These are phyloP conservation scores for Sebastes nivosus DNA, from an alignment of 2,797 vertebrate species.

Conservation along the genomic window DNA sequence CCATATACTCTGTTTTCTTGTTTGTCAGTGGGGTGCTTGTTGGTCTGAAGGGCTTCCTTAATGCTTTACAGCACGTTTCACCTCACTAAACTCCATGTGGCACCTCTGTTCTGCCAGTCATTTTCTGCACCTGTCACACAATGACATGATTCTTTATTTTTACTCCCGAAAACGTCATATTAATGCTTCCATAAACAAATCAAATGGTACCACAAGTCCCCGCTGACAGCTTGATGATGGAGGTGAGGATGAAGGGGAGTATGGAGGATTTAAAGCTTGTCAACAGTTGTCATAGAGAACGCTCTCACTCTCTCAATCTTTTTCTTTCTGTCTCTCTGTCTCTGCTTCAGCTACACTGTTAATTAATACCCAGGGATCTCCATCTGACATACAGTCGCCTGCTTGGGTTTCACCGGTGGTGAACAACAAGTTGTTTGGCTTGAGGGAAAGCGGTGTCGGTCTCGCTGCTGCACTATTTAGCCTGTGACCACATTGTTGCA, in stretches of 20 bases:
- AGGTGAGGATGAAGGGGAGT: slow-evolving; percentile 42
- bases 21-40: neutral
- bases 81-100: slow-evolving; percentile 14
- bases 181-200: slow-evolving; percentile 70
- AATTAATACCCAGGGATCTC: slow-evolving; percentile 60
- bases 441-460: slow-evolving; percentile 43
- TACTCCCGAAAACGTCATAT: slow-evolving; percentile 49
- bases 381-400: slow-evolving; percentile 27
- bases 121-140: slow-evolving; percentile 56
- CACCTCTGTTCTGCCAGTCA: slow-evolving; percentile 7
- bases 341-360: slow-evolving; percentile 31
- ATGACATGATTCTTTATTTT: slow-evolving; percentile 69
- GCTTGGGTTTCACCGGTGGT: slow-evolving; percentile 57
- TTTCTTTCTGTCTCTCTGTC: neutral
- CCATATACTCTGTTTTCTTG: neutral
- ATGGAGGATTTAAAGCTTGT: slow-evolving; percentile 58
- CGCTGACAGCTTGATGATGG: slow-evolving; percentile 71
- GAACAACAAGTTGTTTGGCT: slow-evolving; percentile 58
- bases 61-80: neutral
- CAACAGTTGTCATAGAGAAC: slow-evolving; percentile 46
- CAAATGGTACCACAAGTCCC: slow-evolving; percentile 24
- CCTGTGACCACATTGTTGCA: slow-evolving; percentile 46
- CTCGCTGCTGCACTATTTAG: slow-evolving; percentile 44
- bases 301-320: slow-evolving; percentile 28
- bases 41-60: neutral